These are phyloP conservation scores for Rostratula benghalensis DNA, from an alignment of 2,113 vertebrate genomes.

Conservation along the genomic window DNA sequence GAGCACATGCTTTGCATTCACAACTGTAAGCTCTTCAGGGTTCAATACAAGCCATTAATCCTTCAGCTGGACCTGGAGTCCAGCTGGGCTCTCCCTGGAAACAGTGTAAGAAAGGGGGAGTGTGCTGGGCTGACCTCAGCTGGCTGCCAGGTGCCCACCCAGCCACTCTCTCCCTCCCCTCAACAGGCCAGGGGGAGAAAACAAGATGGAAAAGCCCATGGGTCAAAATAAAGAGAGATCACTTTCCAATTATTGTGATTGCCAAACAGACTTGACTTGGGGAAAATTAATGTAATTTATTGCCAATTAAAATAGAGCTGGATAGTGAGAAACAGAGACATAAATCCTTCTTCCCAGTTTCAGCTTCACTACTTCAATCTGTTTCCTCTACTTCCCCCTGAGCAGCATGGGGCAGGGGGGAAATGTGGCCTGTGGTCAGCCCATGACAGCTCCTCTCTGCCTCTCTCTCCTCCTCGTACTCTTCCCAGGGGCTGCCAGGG, in stretches of 20 bases:
- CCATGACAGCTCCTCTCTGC: background rate
- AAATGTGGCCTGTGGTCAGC: background rate
- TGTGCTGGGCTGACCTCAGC: background rate
- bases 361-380: background rate
- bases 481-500: background rate
- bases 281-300: background rate
- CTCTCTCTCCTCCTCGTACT: background rate
- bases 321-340: background rate
- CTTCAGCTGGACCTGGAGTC: background rate
- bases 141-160: background rate
- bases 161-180: background rate
- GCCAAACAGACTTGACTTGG: background rate
- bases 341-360: background rate
- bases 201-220: background rate
- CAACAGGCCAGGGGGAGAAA: fast-evolving
- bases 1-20: background rate
- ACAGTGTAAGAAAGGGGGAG: background rate
- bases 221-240: background rate
- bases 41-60: background rate
- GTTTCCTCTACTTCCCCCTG: background rate
- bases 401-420: too few species aligned
- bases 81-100: background rate
- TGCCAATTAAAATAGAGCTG: background rate
- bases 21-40: too few species aligned
- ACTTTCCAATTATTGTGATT: background rate